phyloP scores from a whole-genome alignment of 2,797 vertebrate genomes.

The Eremophila alpestris region DNA sequence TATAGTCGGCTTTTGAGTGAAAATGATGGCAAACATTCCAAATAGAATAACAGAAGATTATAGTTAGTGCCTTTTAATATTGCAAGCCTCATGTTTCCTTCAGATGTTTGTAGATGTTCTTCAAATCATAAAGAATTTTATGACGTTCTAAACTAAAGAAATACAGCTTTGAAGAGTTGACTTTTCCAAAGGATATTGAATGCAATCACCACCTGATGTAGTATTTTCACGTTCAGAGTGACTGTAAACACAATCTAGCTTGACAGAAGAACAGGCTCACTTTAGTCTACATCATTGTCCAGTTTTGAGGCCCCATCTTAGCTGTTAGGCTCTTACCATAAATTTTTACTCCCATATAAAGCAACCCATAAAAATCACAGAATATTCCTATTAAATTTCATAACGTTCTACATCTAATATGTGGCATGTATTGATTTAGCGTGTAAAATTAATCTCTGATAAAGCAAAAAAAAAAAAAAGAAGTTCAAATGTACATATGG shows the following conservation, averaged over 20 bases:
- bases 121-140: neutral
- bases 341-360: neutral
- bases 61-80: neutral
- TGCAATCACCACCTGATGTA: accelerated
- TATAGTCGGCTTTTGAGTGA: neutral
- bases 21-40: neutral
- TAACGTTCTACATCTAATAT: neutral
- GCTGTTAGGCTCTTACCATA: neutral
- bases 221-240: neutral
- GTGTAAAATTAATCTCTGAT: neutral
- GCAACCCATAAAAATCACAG: neutral
- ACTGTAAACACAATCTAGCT: neutral
- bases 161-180: neutral
- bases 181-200: neutral
- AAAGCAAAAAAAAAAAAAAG: neutral
- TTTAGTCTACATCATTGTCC: neutral
- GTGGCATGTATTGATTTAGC: neutral
- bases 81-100: neutral
- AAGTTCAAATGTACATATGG: neutral
- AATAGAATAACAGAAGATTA: neutral
- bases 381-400: neutral
- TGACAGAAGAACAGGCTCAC: neutral
- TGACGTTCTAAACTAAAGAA: neutral
- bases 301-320: neutral
- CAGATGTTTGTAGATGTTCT: neutral